Evolutionary conservation across 2,113 vertebrate species (phyloP).

Genomic region (Acrocephalus arundinaceus): DNA sequence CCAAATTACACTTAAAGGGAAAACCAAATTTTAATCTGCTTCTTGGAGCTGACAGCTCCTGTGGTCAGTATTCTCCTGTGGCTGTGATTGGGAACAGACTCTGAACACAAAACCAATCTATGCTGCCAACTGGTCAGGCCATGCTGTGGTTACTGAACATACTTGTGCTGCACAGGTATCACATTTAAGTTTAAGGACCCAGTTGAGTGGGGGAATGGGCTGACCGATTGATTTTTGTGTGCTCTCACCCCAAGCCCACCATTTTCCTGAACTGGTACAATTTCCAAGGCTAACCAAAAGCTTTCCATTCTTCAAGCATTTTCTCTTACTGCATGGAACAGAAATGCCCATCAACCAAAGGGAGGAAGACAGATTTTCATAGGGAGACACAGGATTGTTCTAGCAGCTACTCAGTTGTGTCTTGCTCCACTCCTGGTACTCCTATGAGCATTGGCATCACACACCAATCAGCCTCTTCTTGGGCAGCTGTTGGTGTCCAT

Average conservation of each 20-base stretch:
- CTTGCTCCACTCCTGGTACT: not conserved
- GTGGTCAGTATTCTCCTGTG: not conserved
- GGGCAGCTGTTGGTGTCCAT: not conserved
- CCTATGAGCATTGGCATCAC: rapidly evolving
- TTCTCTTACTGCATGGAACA: not conserved
- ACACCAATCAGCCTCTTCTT: not conserved
- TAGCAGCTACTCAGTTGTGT: not conserved
- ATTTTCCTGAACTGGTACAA: not conserved
- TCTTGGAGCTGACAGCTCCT: not conserved
- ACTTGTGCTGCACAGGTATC: not conserved
- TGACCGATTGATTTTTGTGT: rapidly evolving
- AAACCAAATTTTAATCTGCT: not conserved
- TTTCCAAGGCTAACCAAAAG: not conserved
- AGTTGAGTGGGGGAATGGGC: not conserved
- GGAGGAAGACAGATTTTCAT: not conserved
- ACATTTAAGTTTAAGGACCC: not conserved
- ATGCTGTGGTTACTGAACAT: not conserved
- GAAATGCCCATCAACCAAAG: not conserved
- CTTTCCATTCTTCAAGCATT: not conserved
- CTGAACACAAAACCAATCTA: not conserved
- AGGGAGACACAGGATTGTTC: not conserved
- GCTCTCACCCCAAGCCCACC: not conserved
- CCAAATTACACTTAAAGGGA: not conserved
- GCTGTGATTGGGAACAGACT: not conserved
- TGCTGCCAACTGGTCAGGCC: not conserved